Evolutionary conservation across 2,888 invertebrate species (phyloP).

Genomic region (Trissolcus japonicus): DNA sequence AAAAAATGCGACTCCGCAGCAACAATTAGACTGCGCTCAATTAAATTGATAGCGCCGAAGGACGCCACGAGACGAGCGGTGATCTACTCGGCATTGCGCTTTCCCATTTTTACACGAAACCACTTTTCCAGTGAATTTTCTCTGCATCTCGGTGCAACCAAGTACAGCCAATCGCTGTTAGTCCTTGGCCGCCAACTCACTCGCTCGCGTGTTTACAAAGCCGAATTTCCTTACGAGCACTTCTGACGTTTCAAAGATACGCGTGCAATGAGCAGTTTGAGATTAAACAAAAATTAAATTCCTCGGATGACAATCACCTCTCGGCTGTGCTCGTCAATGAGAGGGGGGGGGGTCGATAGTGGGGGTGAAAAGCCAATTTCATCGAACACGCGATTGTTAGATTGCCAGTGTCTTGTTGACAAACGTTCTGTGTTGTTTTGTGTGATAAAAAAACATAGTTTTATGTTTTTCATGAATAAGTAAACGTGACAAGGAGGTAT

Average conservation of each 20-base stretch:
- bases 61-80: slow-evolving; percentile 17
- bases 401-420: slow-evolving; percentile 4
- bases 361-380: slow-evolving; percentile 22
- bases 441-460: neutral
- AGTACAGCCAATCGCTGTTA: neutral
- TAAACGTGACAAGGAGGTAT: neutral
- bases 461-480: slow-evolving; percentile 2
- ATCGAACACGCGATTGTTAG: slow-evolving; percentile 16
- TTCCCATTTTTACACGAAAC: slow-evolving; percentile 26
- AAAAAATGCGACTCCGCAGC: neutral
- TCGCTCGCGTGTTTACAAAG: slow-evolving; percentile 1
- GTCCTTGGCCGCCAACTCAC: neutral
- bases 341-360: slow-evolving; percentile 12
- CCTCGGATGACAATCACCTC: slow-evolving; percentile 40
- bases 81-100: slow-evolving; percentile 15
- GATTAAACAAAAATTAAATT: slow-evolving; percentile 47
- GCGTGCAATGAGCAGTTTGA: slow-evolving; percentile 32
- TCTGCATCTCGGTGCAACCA: slow-evolving; percentile 7
- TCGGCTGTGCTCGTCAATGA: slow-evolving; percentile 7
- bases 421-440: neutral
- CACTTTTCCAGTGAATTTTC: slow-evolving; percentile 8
- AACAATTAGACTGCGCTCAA: neutral
- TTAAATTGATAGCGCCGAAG: slow-evolving; percentile 1
- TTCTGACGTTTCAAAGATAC: slow-evolving; percentile 19
- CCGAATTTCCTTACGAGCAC: neutral